Conservation (phyloP, 1,140 invertebrate species). For the Laodelphax striatellus region DNA sequence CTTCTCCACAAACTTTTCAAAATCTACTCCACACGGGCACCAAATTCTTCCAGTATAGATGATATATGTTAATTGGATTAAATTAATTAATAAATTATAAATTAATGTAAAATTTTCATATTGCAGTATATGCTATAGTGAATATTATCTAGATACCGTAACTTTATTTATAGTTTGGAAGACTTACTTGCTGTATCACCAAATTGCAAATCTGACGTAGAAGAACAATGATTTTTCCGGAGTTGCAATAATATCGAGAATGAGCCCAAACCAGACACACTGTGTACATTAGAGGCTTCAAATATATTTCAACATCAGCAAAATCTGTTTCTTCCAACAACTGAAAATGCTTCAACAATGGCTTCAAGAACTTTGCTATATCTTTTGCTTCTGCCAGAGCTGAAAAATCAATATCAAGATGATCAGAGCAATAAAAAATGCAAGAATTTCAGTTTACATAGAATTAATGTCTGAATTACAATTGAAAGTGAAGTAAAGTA, state of each 20-base stretch:
- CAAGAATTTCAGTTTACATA: neutral
- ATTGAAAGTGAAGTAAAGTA: neutral
- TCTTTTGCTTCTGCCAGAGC: conserved; percentile 83
- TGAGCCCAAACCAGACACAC: conserved; percentile 83
- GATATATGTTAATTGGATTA: too few relatives aligned
- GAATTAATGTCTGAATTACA: neutral
- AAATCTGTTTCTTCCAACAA: conserved; percentile 77
- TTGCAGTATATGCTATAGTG: too few relatives aligned
- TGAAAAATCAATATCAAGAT: conserved; percentile 29
- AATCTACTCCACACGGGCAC: too few relatives aligned
- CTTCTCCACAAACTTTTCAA: too few relatives aligned
- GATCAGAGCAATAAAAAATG: neutral
- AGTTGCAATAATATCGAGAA: conserved; percentile 80
- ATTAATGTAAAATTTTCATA: too few relatives aligned
- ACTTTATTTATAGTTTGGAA: too few relatives aligned
- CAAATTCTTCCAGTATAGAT: too few relatives aligned
- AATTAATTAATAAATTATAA: too few relatives aligned
- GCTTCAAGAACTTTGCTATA: conserved; percentile 75
- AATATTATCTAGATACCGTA: too few relatives aligned
- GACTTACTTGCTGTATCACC: conserved; percentile 61
- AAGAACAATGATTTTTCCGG: conserved; percentile 77
- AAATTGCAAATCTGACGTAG: conserved; percentile 84
- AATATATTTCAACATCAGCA: conserved; percentile 57
- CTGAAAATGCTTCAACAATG: conserved; percentile 67
- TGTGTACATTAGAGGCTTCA: conserved; percentile 67